A percentile compares a stretch with the other conserved stretches of the same genome.
Conservation (phyloP, 2,113 vertebrate genomes). For the Melanostigma gelatinosum region DNA sequence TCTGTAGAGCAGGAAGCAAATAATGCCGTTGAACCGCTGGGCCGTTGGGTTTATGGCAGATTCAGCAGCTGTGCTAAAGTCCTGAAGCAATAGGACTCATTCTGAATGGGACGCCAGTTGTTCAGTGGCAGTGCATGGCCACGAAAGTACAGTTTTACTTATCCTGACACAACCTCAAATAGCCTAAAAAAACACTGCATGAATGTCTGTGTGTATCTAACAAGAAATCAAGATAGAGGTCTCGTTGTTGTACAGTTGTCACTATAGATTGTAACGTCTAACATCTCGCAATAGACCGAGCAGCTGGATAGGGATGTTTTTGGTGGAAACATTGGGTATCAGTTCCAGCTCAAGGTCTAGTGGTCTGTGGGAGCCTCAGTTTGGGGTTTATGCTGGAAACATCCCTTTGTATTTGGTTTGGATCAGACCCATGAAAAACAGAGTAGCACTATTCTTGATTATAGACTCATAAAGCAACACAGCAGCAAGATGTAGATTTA, state of each 20-base stretch:
- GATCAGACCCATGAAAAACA: slow-evolving; percentile 66
- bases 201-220: neutral
- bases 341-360: slow-evolving; percentile 41
- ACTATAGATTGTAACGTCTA: neutral
- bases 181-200: neutral
- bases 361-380: slow-evolving; percentile 58
- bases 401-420: slow-evolving; percentile 66
- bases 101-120: slow-evolving; percentile 36
- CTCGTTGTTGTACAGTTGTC: slow-evolving; percentile 3
- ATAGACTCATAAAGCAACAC: slow-evolving; percentile 59
- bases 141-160: slow-evolving; percentile 10
- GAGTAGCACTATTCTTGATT: slow-evolving; percentile 66
- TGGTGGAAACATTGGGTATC: slow-evolving; percentile 48
- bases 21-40: slow-evolving; percentile 32
- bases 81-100: slow-evolving; percentile 53
- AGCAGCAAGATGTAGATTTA: slow-evolving; percentile 50
- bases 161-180: neutral
- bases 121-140: slow-evolving; percentile 45
- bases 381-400: slow-evolving; percentile 75
- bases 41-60: slow-evolving; percentile 53
- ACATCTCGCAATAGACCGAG: neutral
- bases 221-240: neutral
- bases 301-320: slow-evolving; percentile 32
- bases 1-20: slow-evolving; percentile 44
- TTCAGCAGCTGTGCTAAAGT: slow-evolving; percentile 62